Conservation (phyloP, 1,140 invertebrate genomes). For the Heliothis subflexa region DNA sequence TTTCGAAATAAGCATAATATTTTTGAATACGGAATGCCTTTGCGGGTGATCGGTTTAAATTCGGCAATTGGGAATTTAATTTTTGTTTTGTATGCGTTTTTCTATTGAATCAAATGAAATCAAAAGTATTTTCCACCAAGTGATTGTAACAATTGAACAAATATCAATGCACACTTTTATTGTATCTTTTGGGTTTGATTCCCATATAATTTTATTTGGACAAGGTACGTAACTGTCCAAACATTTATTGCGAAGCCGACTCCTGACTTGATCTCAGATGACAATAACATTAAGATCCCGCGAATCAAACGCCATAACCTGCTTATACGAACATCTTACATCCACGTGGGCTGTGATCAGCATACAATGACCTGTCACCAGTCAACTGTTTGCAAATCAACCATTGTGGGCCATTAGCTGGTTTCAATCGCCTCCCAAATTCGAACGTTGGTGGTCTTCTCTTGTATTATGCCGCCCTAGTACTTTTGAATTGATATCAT, state of each 20-base stretch:
- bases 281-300: conserved; percentile 8
- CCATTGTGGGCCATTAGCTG: conserved; percentile 70
- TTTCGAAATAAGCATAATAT: conserved; percentile 70
- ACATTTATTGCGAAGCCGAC: no score
- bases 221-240: no score
- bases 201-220: no score
- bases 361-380: conserved; percentile 77
- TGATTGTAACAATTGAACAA: not conserved
- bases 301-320: conserved; percentile 37
- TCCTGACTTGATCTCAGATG: not conserved
- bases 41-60: conserved; percentile 79
- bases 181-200: no score
- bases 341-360: conserved; percentile 64
- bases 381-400: conserved; percentile 78
- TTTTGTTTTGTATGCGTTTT: conserved; percentile 11
- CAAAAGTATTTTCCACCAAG: not conserved
- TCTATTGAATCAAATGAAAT: not conserved
- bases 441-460: conserved; percentile 53
- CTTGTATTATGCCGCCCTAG: conserved; percentile 43
- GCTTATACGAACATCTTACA: conserved; percentile 16
- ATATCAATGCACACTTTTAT: no score
- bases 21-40: conserved; percentile 78
- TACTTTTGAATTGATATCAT: conserved; percentile 32
- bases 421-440: conserved; percentile 71
- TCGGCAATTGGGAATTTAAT: conserved; percentile 52